Base-by-base conservation (phyloP, 2,888 invertebrate genomes). In the Saturnia pavonia region DNA sequence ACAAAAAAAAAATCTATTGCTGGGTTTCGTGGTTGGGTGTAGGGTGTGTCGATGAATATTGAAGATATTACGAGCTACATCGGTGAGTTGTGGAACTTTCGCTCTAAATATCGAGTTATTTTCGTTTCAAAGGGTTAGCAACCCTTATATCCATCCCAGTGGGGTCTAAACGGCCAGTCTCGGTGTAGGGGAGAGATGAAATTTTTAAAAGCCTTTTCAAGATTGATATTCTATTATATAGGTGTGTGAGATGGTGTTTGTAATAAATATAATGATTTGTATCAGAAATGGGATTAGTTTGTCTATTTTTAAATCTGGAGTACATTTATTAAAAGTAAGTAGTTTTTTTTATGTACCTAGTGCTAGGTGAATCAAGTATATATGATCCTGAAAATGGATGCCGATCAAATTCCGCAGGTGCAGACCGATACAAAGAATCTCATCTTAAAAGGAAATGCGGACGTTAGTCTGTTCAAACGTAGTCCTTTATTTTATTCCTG, bases 151-250 rank as follows among this genome's bases (percentile, higher is more conserved):
- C 34, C 8, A 45, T 27, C 16, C 51, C 19, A 60, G 22, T 51
- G 45, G 68, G 51, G 68, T 51, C 34, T 54, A 45, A 68, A 65
- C 27, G 70, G 45, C n/a, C 27, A 51, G 57, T n/a, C 42, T n/a
- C 65, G 73, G 79, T 79, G 82, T 82, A 80, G 77, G 78, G 76
- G 78, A 78, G 78, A 82, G 84, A 85, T 91, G 86, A 89, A 89
- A 88, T 85, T 88, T 88, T 90, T 87, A 91, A 88, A 87, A 82
- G 85, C 84, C 85, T 80, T 84, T 80, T 83, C 78, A 73, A 76
- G 82, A 80, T 81, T 83, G 82, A 82, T 84, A 85, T 86, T 72
- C 60, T 72, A 68, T 72, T 69, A 69, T 54, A 9, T 40, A 34
- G 9, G 12, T 48, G 60, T 45, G 63, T 42, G 69, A 68, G 9